Percentiles rank a stretch among this genome's conserved stretches.
phyloP scores from a whole-genome alignment of 2,888 invertebrate species.

The Eupithecia vulgata region DNA sequence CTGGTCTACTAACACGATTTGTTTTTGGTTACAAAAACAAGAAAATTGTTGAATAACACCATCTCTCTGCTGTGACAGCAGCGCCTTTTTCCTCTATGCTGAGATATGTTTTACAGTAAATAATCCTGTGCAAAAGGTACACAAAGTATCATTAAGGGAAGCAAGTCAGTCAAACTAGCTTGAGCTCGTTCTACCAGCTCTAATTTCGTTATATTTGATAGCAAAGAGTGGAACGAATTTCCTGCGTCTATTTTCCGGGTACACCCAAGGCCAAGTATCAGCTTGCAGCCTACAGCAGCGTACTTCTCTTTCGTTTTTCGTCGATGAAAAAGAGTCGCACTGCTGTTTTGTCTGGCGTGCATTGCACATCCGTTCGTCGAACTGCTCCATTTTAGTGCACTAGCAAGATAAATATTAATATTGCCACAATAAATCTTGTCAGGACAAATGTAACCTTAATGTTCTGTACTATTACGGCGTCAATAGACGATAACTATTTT shows the following conservation, averaged over 20 bases:
- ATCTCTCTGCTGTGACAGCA: background rate
- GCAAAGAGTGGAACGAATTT: background rate
- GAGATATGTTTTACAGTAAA: too few species aligned
- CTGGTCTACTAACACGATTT: too few species aligned
- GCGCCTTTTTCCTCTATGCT: too few species aligned
- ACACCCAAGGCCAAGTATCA: too few species aligned
- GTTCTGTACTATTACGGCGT: background rate
- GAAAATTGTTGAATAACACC: background rate
- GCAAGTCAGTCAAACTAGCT: background rate
- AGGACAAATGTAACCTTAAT: background rate
- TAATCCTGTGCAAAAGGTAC: too few species aligned
- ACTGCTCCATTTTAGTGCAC: background rate
- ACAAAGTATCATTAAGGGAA: background rate
- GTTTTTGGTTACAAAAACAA: background rate
- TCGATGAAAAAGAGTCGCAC: too few species aligned
- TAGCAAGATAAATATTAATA: background rate
- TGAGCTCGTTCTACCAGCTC: background rate
- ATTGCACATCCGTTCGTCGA: too few species aligned
- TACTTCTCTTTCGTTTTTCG: too few species aligned
- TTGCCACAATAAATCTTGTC: background rate
- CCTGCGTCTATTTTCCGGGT: background rate
- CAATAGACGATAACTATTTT: background rate
- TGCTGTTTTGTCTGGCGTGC: too few species aligned
- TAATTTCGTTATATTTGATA: background rate
- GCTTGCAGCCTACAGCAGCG: too few species aligned